Percentiles rank a stretch among this genome's conserved stretches.
These are phyloP conservation scores for Pachliopta kotzebuea DNA, from an alignment of 2,888 invertebrate species.

Conservation along the genomic window DNA sequence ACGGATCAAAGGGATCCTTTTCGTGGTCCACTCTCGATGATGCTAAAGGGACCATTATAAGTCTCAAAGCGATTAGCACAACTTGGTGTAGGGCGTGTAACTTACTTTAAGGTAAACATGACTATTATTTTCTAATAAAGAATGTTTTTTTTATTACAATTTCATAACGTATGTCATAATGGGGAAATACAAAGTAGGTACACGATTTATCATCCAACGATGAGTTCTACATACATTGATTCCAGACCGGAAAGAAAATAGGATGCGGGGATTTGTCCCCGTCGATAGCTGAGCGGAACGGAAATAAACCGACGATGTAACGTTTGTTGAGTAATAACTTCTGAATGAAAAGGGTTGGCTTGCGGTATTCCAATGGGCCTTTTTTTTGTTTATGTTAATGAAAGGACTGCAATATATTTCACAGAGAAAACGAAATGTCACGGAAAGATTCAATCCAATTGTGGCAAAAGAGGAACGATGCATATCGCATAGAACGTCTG, in stretches of 20 bases:
- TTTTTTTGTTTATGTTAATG: slow-evolving; percentile 28
- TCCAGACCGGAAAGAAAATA: slow-evolving; percentile 27
- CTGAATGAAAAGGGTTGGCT: slow-evolving; percentile 44
- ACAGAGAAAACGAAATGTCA: slow-evolving; percentile 20
- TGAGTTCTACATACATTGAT: slow-evolving; percentile 20
- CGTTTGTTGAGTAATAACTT: slow-evolving; percentile 46
- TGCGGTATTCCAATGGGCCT: slow-evolving; percentile 28
- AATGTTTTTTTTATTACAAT: not conserved
- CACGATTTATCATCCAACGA: slow-evolving; percentile 12
- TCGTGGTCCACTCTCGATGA: no score
- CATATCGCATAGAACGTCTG: not conserved
- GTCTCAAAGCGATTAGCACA: no score
- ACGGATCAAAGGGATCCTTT: no score
- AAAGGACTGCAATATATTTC: slow-evolving; percentile 23
- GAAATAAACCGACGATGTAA: slow-evolving; percentile 35
- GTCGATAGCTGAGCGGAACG: slow-evolving; percentile 24
- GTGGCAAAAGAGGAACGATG: slow-evolving; percentile 14
- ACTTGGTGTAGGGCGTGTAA: no score
- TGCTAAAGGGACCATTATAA: no score
- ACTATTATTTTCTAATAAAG: no score
- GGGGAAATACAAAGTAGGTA: not conserved
- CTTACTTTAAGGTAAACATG: no score
- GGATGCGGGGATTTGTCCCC: slow-evolving; percentile 29
- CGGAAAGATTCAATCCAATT: slow-evolving; percentile 15
- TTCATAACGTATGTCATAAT: slow-evolving; percentile 3